Evolutionary conservation across 2,888 invertebrate genomes (phyloP).

Genomic region (Ormyrus labotus): DNA sequence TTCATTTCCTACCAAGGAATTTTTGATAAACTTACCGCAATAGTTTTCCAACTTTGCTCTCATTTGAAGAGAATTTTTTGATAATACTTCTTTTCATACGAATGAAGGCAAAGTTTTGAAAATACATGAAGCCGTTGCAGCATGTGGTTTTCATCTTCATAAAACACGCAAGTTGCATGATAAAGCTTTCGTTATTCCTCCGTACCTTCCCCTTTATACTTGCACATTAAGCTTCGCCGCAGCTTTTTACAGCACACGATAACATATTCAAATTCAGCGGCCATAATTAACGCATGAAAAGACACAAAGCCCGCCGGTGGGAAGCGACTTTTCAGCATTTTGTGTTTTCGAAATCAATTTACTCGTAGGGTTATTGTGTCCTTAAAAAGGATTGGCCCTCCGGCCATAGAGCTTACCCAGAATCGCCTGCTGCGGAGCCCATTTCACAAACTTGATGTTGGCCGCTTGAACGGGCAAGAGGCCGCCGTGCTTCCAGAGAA

Average conservation of each 20-base stretch:
- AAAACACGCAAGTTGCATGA: too few relatives aligned
- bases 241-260: too few relatives aligned
- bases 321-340: not conserved
- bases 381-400: constrained; percentile 44
- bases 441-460: constrained; percentile 74
- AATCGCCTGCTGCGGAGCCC: constrained; percentile 73
- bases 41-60: not conserved
- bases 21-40: too few relatives aligned
- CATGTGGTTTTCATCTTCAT: too few relatives aligned
- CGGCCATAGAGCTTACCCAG: constrained; percentile 63
- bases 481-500: constrained; percentile 73
- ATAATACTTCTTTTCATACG: not conserved
- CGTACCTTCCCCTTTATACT: too few relatives aligned
- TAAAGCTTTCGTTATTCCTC: too few relatives aligned
- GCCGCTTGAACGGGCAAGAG: constrained; percentile 66
- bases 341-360: constrained; percentile 37
- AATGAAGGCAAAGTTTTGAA: too few relatives aligned
- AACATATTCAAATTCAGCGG: not conserved
- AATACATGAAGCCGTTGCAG: too few relatives aligned
- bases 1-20: too few relatives aligned
- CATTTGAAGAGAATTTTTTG: constrained; percentile 5
- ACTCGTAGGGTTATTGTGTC: constrained; percentile 32
- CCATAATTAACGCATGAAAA: not conserved
- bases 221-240: too few relatives aligned
- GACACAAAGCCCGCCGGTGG: not conserved